Base-by-base conservation (phyloP, 2,113 vertebrate genomes). In the Eretmochelys imbricata region DNA sequence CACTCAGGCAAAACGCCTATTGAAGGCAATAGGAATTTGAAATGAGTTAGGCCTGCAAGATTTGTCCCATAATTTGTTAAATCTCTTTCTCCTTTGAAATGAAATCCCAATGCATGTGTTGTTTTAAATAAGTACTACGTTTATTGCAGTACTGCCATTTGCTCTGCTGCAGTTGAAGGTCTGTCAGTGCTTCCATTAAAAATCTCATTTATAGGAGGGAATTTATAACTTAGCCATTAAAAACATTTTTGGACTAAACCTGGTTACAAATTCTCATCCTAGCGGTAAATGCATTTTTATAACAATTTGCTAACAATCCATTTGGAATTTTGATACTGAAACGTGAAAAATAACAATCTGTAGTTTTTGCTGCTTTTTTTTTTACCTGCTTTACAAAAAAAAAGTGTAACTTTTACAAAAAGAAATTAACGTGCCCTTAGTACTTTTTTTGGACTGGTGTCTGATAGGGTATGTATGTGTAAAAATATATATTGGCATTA, bases 271-370 rank as follows among this genome's bases (percentile, higher is more conserved):
- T 89, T 69, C 38, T 88, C 16, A 82, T 82, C 54, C 38, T 62
- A 81, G 29, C 80, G 85, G 38, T 14, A 93, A 90, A 92, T 88
- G 3, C 27, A 53, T 80, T 90, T 93, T 84, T 80, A 78, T 53
- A 93, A 84, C 82, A 16, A 59, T 91, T 91, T 89, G 75, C 14
- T n/a, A 1, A 87, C 42, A n/a, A 57, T 27, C 42, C 16, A 11
- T 93, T 94, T 95, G 87, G 49, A 89, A 87, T 93, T 90, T 93
- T 69, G 31, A 17, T 88, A 54, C 50, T 93, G n/a, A 84, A 92
- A 76, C 25, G 75, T 48, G 38, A 88, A 83, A 94, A 95, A 10
- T 88, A 79, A 2, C 80, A 79, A 55, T 95, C 87, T 85, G 35
- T 42, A 31, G 10, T 69, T 92, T 51, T 76, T 65, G 29, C 25